A percentile compares a stretch with the other conserved stretches of the same genome.
Evolutionary conservation across 2,888 invertebrate species (phyloP).

Genomic region (Syrphus vitripennis): DNA sequence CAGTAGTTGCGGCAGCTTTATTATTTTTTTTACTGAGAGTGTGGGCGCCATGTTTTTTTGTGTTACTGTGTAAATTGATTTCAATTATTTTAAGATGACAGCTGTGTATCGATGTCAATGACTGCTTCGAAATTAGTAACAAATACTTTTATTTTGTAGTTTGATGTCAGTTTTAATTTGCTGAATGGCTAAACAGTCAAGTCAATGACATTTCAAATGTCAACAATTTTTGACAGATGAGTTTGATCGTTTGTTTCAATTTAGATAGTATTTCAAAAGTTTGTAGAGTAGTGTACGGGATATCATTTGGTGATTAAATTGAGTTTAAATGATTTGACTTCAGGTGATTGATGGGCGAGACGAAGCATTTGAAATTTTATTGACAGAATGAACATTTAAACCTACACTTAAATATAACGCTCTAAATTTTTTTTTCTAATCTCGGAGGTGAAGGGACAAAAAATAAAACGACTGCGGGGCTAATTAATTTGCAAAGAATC

Average conservation of each 20-base stretch:
- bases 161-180: conserved; percentile 20
- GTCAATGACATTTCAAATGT: conserved; percentile 27
- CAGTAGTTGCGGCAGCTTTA: conserved; percentile 4
- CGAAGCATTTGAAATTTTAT: conserved; percentile 13
- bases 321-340: conserved; percentile 20
- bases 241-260: conserved; percentile 19
- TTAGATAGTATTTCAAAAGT: conserved; percentile 2
- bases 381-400: not conserved
- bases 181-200: conserved; percentile 28
- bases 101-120: conserved; percentile 48
- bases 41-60: not conserved
- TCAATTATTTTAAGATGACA: conserved; percentile 49
- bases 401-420: too few relatives aligned
- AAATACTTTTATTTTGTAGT: not conserved
- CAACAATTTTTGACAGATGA: conserved; percentile 40
- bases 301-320: conserved; percentile 7
- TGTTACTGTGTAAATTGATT: conserved; percentile 12
- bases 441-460: too few relatives aligned
- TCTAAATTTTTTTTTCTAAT: too few relatives aligned
- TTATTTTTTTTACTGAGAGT: not conserved
- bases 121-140: conserved; percentile 30
- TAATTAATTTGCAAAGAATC: too few relatives aligned
- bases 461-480: too few relatives aligned
- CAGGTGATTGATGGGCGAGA: conserved; percentile 26
- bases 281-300: not conserved